A percentile compares a stretch with the other conserved stretches of the same genome.
These are phyloP conservation scores for Meriones psammophilus DNA, from an alignment of 2,797 vertebrate genomes.

Conservation along the genomic window DNA sequence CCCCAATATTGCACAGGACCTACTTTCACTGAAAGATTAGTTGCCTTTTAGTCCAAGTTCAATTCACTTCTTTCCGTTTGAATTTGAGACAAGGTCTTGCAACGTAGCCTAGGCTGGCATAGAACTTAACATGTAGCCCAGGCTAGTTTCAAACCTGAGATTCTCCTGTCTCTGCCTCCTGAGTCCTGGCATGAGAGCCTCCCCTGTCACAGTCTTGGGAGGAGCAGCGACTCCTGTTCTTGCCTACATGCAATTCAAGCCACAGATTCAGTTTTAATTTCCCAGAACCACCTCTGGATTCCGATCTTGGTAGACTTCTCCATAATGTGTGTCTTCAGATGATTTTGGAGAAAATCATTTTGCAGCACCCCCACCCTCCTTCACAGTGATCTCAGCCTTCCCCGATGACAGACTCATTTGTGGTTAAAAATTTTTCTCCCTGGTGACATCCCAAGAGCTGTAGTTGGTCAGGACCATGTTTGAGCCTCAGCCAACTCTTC, in stretches of 20 bases:
- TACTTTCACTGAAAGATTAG: neutral
- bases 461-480: slow-evolving; percentile 81
- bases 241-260: accelerated
- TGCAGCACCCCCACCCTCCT: slow-evolving; percentile 43
- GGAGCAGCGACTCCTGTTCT: accelerated
- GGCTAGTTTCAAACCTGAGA: neutral
- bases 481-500: slow-evolving; percentile 88
- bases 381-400: slow-evolving; percentile 75
- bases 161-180: neutral
- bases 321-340: neutral
- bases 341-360: slow-evolving; percentile 68
- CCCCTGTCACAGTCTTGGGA: neutral
- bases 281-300: neutral
- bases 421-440: slow-evolving; percentile 78
- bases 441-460: slow-evolving; percentile 75
- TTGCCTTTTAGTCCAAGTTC: neutral
- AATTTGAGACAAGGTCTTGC: neutral
- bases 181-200: neutral
- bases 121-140: neutral
- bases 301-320: neutral
- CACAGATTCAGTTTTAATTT: neutral
- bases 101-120: neutral
- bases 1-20: no score
- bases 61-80: neutral
- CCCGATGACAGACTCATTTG: slow-evolving; percentile 82